Evolutionary conservation across 2,888 invertebrate species (phyloP).

Genomic region (Catocala sponsa): DNA sequence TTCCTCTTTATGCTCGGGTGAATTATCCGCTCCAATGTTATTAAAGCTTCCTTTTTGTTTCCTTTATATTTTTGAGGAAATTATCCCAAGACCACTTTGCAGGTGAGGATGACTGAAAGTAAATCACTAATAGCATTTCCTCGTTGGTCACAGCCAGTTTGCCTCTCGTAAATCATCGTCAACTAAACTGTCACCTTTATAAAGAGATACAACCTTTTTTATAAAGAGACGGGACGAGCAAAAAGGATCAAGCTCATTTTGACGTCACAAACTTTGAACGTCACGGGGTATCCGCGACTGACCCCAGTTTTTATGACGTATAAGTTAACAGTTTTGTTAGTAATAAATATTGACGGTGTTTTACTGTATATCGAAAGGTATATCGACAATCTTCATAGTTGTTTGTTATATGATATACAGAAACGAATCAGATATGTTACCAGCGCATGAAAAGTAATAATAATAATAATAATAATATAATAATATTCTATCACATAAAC

Average conservation of each 20-base stretch:
- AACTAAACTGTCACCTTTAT: conserved; percentile 67
- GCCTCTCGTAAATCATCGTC: conserved; percentile 69
- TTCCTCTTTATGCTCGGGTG: background rate
- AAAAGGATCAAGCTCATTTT: conserved; percentile 47
- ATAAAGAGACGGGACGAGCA: conserved; percentile 41
- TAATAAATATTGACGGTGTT: conserved; percentile 34
- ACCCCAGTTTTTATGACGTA: conserved; percentile 30
- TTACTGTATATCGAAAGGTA: conserved; percentile 12
- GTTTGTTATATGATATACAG: no score
- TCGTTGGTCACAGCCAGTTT: conserved; percentile 52
- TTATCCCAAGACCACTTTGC: conserved; percentile 38
- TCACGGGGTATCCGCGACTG: conserved; percentile 23
- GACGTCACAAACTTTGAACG: conserved; percentile 32
- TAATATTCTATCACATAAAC: no score
- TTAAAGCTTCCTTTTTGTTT: conserved; percentile 1
- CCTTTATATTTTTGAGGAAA: conserved; percentile 3
- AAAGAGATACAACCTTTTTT: conserved; percentile 67
- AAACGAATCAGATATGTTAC: no score
- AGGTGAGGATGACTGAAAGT: conserved; percentile 45
- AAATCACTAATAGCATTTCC: conserved; percentile 61
- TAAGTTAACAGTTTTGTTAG: conserved; percentile 27
- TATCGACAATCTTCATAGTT: background rate
- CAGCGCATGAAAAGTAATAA: no score
- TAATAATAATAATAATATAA: no score
- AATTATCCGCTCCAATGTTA: background rate